These are phyloP conservation scores for Pristionchus entomophagus DNA, from an alignment of 2,888 invertebrate genomes.

Conservation along the genomic window DNA sequence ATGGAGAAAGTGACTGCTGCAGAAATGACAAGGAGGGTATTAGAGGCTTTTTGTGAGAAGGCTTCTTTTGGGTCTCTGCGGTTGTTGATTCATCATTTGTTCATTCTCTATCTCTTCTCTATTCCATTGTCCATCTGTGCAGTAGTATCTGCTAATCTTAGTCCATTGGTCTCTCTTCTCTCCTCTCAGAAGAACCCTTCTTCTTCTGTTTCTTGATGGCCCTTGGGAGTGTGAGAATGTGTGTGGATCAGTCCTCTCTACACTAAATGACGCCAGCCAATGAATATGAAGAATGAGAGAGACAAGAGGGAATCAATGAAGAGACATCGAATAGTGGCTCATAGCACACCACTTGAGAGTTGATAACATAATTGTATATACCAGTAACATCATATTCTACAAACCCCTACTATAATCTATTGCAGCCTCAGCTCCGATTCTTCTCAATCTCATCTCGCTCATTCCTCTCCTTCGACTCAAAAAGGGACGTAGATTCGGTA, in stretches of 20 bases:
- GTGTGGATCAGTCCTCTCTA: constrained; percentile 9
- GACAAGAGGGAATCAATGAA: no score
- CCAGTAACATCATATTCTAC: no score
- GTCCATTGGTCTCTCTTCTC: not conserved
- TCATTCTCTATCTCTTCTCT: no score
- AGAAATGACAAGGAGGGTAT: no score
- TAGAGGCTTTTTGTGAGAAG: no score
- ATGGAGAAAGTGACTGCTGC: no score
- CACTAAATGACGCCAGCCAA: not conserved
- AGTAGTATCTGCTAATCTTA: constrained; percentile 31
- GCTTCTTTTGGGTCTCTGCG: no score
- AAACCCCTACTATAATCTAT: constrained; percentile 9
- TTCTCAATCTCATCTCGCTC: constrained; percentile 61
- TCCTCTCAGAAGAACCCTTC: not conserved
- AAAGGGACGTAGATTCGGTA: constrained; percentile 44
- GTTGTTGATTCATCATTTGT: no score
- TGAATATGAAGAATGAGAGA: no score
- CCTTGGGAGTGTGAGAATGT: constrained; percentile 27
- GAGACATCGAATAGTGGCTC: no score
- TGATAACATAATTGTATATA: no score
- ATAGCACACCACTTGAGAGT: no score
- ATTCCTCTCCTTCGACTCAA: constrained; percentile 48
- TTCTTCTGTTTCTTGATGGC: constrained; percentile 31
- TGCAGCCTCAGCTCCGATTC: constrained; percentile 59
- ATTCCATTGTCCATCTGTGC: not conserved